These are phyloP conservation scores for Zhuqinia jingwanae DNA, from an alignment of 2,888 invertebrate species.

Conservation along the genomic window DNA sequence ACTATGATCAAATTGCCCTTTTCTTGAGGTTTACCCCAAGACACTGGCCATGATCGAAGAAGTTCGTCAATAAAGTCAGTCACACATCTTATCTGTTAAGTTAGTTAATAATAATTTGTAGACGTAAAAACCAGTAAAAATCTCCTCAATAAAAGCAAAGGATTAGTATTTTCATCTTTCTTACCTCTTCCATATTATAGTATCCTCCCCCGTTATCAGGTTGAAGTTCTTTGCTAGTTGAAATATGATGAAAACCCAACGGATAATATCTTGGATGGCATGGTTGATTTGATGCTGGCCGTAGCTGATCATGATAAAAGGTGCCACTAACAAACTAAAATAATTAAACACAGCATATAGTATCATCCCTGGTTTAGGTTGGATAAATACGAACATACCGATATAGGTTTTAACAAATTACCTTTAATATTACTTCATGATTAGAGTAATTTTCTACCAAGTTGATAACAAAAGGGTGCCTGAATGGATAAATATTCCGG, in stretches of 20 bases:
- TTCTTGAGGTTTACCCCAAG: slow-evolving; percentile 84
- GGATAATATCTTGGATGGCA: slow-evolving; percentile 87
- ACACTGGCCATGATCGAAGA: slow-evolving; percentile 87
- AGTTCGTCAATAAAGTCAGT: slow-evolving; percentile 58
- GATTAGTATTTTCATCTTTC: not conserved
- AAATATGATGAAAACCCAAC: slow-evolving; percentile 88
- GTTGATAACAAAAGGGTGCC: slow-evolving; percentile 89
- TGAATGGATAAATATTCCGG: slow-evolving; percentile 88
- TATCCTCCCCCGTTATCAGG: slow-evolving; percentile 88
- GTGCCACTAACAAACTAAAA: slow-evolving; percentile 87
- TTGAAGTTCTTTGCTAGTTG: slow-evolving; percentile 89
- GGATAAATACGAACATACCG: not conserved
- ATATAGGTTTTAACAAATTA: slow-evolving; percentile 66
- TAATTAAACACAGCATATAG: not conserved
- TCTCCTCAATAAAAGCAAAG: not conserved
- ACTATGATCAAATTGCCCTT: slow-evolving; percentile 90
- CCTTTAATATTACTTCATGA: slow-evolving; percentile 89
- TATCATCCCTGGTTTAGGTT: too few species aligned
- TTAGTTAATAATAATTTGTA: not conserved
- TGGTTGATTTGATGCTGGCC: slow-evolving; percentile 82
- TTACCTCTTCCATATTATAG: slow-evolving; percentile 89
- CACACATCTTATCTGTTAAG: slow-evolving; percentile 77
- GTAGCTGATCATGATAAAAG: slow-evolving; percentile 89
- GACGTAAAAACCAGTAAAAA: too few species aligned
- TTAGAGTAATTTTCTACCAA: slow-evolving; percentile 91